Base-by-base conservation (phyloP, 2,888 invertebrate species). In the Thecophora atra region DNA sequence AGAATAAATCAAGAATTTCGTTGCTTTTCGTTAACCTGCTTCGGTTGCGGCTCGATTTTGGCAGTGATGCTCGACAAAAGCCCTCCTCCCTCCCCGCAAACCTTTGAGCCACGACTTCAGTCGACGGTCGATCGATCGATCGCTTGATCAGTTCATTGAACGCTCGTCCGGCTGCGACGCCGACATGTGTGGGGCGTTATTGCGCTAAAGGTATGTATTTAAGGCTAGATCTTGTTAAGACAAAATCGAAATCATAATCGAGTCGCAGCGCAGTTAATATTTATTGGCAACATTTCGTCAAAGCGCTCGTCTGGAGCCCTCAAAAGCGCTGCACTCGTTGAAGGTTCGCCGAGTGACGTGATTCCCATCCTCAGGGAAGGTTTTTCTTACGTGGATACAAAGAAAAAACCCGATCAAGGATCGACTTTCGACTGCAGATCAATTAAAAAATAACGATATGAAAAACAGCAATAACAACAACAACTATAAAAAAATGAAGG, bases 391-490 rank as follows among this genome's bases (percentile, higher is more conserved):
- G 24, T 28, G 13, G 15, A 51, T 28, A 69, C 44, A 54, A 28
- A 7, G 15, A 37, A 63, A 11, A 17, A 26, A 17, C 17, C 15
- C 7, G 37, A 37, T 47, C 47, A 47, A 17, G 15, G 47, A 11
- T 21, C 21, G 21, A 17, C 19, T n/a, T 60, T 56, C 72, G 60
- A 65, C 62, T 71, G 79, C 77, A 83, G 84, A 83, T 83, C 83
- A 83, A 83, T 83, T 83, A 83, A 83, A 83, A 83, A 83, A 82
- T 81, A 83, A 83, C 82, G 84, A 83, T 83, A 83, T 80, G 79
- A 81, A 68, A 42, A 64, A 65, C 26, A 19, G 19, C 30, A 30
- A 62, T 5, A 62, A n/a, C 15, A 30, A 62, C 37, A 37, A 30
- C 62, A 28, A 13, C 24, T 17, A 1, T 7, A 58, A 15, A 6